Base-by-base conservation (phyloP, 2,113 vertebrate genomes). In the Centropristis striata region DNA sequence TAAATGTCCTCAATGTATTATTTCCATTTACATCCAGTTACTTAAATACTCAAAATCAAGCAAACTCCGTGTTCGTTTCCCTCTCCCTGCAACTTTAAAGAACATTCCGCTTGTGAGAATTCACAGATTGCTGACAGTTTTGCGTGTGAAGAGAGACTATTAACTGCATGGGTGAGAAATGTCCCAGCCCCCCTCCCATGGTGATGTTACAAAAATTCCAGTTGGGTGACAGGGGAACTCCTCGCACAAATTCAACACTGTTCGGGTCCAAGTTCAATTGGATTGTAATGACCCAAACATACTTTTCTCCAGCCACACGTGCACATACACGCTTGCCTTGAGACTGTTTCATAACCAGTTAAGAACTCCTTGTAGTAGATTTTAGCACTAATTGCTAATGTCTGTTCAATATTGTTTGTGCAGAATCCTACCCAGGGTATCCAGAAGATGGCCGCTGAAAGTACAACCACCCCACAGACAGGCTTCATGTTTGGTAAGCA, bases 401-500 rank as follows among this genome's bases (percentile, higher is more conserved):
- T 12, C 2, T 66, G 2, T 67, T 32, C 28, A 1, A 44, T 58
- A 2, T 55, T 81, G 1, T 88, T 15, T 80, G 3, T 53, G 53
- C 88, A 95, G 91, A 94, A 88, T 81, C 84, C 93, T 9, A 36
- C 67, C 3, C 90, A 90, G 21, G 81, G 67, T 2, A 39, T 89
- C 0, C 78, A 86, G 63, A 95, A 94, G 78, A 64, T 83, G 8
- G 42, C 91, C 0, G 4, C 75, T 39, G 95, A 94, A 41, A 42
- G 46, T 63, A n/a, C 83, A 41, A 18, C 85, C 8, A 8, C 70
- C 8, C 16, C 87, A 44, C 87, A 90, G 63, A 5, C 70, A 4
- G 16, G 81, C 55, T 95, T 94, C 55, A 67, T 91, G 20, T 95
- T 95, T 79, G 92, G 95, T 95, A 75, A 90, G 92, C 32, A 28